These are phyloP conservation scores for Castor canadensis DNA, from an alignment of 2,113 vertebrate genomes.

Conservation along the genomic window DNA sequence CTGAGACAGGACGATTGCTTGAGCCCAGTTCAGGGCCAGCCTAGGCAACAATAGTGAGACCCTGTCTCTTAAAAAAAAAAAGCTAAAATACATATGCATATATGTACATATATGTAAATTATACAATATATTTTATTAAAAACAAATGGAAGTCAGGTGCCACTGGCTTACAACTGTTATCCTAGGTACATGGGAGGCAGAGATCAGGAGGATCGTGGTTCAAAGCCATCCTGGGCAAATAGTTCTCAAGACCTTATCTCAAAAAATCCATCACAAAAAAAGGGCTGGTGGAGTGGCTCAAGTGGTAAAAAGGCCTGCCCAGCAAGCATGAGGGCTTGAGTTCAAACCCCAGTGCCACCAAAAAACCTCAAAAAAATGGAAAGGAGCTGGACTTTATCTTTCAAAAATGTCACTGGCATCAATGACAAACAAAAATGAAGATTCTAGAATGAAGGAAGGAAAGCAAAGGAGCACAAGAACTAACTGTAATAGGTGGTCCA, in stretches of 20 bases:
- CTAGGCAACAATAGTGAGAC: background rate
- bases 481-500: background rate
- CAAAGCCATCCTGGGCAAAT: background rate
- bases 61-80: background rate
- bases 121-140: background rate
- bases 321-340: no score
- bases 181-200: background rate
- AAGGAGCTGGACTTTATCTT: background rate
- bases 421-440: constrained; percentile 11
- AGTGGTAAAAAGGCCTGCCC: no score
- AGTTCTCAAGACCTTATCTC: background rate
- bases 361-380: background rate
- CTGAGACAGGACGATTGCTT: background rate
- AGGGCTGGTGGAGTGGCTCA: no score
- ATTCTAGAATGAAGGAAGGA: background rate
- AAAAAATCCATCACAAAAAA: no score
- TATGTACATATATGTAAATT: background rate
- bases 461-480: background rate
- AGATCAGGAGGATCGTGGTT: background rate
- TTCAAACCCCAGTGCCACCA: no score
- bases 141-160: no score
- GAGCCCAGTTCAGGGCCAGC: background rate
- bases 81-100: background rate
- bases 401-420: constrained; percentile 10
- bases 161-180: no score